Percentiles rank a stretch among this genome's conserved stretches.
phyloP scores from a whole-genome alignment of 2,113 vertebrate genomes.

The Plecturocebus donacophilus region DNA sequence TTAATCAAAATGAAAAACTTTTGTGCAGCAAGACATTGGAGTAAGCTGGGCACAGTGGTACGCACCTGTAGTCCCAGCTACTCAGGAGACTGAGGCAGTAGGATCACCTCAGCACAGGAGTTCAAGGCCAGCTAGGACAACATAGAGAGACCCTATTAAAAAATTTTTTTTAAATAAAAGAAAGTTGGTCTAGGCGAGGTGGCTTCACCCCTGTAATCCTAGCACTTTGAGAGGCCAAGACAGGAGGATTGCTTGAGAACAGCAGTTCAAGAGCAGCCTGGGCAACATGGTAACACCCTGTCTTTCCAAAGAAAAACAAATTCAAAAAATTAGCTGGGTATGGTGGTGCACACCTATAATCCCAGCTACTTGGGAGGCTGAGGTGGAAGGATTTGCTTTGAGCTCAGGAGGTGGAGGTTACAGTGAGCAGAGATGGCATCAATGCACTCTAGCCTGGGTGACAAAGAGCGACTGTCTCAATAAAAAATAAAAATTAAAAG shows the following conservation, averaged over 20 bases:
- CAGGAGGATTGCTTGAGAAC: not conserved
- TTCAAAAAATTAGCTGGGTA: not conserved
- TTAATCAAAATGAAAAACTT: slow-evolving; percentile 10
- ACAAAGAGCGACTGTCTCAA: too few species aligned
- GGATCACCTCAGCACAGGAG: not conserved
- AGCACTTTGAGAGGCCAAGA: not conserved
- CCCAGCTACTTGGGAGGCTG: too few species aligned
- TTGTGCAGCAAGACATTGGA: not conserved
- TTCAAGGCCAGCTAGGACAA: not conserved
- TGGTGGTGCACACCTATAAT: not conserved
- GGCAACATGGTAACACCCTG: not conserved
- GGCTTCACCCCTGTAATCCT: not conserved
- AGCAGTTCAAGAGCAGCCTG: not conserved
- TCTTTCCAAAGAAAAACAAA: not conserved
- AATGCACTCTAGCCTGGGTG: too few species aligned
- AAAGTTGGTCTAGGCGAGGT: not conserved
- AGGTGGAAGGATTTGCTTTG: too few species aligned
- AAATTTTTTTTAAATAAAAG: not conserved
- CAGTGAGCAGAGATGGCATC: too few species aligned
- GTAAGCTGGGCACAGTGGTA: not conserved
- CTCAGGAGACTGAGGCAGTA: not conserved
- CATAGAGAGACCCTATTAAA: not conserved
- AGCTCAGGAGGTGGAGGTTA: too few species aligned
- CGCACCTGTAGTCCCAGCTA: not conserved
- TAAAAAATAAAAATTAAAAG: too few species aligned